Conservation (phyloP, 2,888 invertebrate species). For the Stictocephala bisonia region DNA sequence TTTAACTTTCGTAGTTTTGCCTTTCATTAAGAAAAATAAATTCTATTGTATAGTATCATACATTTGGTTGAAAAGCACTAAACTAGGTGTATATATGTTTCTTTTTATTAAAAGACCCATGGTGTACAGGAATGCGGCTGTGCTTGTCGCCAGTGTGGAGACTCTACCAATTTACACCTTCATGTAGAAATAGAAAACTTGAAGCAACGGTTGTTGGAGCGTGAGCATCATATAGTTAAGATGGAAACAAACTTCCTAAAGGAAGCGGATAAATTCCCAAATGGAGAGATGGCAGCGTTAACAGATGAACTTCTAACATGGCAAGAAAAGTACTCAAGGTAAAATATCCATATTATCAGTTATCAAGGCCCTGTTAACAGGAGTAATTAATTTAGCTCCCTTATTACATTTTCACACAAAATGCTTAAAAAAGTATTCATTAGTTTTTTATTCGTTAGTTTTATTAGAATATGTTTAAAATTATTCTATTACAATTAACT, state of each 20-base stretch:
- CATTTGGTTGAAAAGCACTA: too few relatives aligned
- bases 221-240: constrained; percentile 84
- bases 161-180: constrained; percentile 70
- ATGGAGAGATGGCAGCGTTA: constrained; percentile 80
- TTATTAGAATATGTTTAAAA: too few relatives aligned
- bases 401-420: too few relatives aligned
- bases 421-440: too few relatives aligned
- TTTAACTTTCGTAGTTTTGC: too few relatives aligned
- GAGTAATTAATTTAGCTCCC: too few relatives aligned
- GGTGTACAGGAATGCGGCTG: constrained; percentile 72
- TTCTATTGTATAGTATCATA: too few relatives aligned
- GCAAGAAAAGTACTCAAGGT: constrained; percentile 94
- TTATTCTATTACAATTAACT: too few relatives aligned
- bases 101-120: constrained; percentile 50
- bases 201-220: constrained; percentile 82
- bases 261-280: constrained; percentile 72
- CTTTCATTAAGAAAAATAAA: too few relatives aligned
- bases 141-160: constrained; percentile 68
- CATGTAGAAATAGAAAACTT: constrained; percentile 90
- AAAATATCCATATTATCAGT: too few relatives aligned
- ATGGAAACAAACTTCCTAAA: constrained; percentile 89
- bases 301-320: constrained; percentile 87
- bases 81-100: background rate
- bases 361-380: too few relatives aligned
- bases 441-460: too few relatives aligned